phyloP scores from a whole-genome alignment of 2,797 vertebrate genomes.

The Microhierax caerulescens region DNA sequence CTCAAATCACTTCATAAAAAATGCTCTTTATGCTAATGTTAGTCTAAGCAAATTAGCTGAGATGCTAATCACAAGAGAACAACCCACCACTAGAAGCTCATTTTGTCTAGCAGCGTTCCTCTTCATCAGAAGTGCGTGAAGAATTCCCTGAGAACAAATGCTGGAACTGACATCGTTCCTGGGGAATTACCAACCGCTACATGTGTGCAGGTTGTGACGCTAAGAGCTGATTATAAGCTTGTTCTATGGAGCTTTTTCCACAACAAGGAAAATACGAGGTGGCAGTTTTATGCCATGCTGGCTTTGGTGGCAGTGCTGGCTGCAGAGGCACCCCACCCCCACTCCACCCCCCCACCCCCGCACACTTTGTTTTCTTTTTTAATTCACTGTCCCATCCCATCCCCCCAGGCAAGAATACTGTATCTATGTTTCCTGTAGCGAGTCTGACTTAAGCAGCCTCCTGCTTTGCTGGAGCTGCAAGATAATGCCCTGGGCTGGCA shows the following conservation, averaged over 20 bases:
- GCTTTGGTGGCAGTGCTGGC: background rate
- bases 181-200: background rate
- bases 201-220: background rate
- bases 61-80: background rate
- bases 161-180: background rate
- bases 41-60: background rate
- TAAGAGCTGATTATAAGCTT: background rate
- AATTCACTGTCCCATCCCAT: background rate
- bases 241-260: background rate
- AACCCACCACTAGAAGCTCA: background rate
- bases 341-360: too few relatives aligned
- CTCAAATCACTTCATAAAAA: slow-evolving; percentile 41
- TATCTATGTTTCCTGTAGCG: background rate
- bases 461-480: background rate
- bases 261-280: background rate
- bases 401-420: background rate
- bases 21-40: background rate
- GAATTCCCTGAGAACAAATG: background rate
- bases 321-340: background rate
- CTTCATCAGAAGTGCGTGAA: background rate
- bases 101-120: background rate
- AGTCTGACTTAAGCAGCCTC: background rate
- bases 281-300: background rate
- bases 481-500: rapidly evolving
- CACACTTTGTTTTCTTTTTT: background rate